phyloP scores from a whole-genome alignment of 1,140 invertebrate genomes.

The Tetragonula clypearis region DNA sequence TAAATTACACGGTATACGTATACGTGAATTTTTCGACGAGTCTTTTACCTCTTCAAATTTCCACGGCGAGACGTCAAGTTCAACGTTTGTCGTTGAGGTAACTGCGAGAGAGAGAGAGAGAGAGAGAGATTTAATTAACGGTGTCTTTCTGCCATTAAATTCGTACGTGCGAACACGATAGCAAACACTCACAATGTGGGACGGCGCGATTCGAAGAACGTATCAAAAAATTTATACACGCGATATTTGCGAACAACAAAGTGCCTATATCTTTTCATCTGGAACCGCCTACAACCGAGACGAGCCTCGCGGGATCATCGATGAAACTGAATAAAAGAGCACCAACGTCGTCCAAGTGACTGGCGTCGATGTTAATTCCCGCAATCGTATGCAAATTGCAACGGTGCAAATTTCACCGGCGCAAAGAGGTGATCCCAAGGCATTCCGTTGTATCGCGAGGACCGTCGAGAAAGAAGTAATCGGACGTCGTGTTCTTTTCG shows the following conservation, averaged over 20 bases:
- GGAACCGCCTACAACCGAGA: constrained; percentile 31
- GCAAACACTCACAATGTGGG: background rate
- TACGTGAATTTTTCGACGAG: background rate
- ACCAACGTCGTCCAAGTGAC: background rate
- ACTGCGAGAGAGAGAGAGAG: background rate
- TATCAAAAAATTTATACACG: constrained; percentile 5
- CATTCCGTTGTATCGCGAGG: background rate
- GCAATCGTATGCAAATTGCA: constrained; percentile 66
- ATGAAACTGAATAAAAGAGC: background rate
- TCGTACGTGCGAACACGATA: background rate
- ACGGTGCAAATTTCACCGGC: background rate
- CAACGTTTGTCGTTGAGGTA: background rate
- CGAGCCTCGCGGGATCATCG: too few relatives aligned
- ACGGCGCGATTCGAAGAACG: background rate
- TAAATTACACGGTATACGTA: constrained; percentile 1
- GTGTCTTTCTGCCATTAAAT: background rate
- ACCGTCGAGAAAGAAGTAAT: background rate
- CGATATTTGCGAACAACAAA: background rate
- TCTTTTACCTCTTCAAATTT: background rate
- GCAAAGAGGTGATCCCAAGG: constrained; percentile 56
- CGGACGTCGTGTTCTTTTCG: background rate
- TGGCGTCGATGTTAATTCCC: constrained; percentile 16
- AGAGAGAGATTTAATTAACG: background rate
- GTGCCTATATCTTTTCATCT: constrained; percentile 19
- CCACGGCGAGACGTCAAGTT: background rate